A percentile compares a stretch with the other conserved stretches of the same genome.
phyloP scores from a whole-genome alignment of 2,888 invertebrate genomes.

The Lottia gigantea region DNA sequence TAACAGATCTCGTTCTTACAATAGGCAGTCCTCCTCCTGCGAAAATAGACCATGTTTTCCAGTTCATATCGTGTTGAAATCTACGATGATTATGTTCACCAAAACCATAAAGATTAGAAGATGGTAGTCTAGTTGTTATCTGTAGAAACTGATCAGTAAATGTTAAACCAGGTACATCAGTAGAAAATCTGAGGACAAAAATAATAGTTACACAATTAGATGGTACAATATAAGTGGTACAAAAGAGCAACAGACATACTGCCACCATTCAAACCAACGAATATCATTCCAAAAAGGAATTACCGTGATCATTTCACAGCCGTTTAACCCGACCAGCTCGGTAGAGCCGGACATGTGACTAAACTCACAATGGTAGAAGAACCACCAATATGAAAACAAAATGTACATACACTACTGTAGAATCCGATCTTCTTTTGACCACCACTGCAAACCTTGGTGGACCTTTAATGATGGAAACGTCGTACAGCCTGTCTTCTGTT shows the following conservation, averaged over 20 bases:
- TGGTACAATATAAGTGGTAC: too few relatives aligned
- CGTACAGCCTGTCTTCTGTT: slow-evolving; percentile 29
- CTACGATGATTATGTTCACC: slow-evolving; percentile 58
- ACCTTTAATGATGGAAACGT: slow-evolving; percentile 36
- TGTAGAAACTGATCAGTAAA: slow-evolving; percentile 56
- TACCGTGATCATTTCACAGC: too few relatives aligned
- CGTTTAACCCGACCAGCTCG: too few relatives aligned
- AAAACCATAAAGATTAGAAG: slow-evolving; percentile 54
- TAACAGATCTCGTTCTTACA: too few relatives aligned
- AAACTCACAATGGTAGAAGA: too few relatives aligned
- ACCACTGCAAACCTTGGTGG: slow-evolving; percentile 44
- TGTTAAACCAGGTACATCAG: slow-evolving; percentile 41
- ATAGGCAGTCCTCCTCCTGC: slow-evolving; percentile 36
- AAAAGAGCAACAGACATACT: too few relatives aligned
- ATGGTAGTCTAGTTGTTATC: slow-evolving; percentile 47
- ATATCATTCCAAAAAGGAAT: too few relatives aligned
- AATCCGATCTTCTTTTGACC: slow-evolving; percentile 39
- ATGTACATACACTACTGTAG: slow-evolving; percentile 25
- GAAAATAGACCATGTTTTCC: slow-evolving; percentile 58
- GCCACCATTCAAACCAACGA: too few relatives aligned
- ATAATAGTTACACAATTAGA: too few relatives aligned
- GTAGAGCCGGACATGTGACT: too few relatives aligned
- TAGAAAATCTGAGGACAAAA: slow-evolving; percentile 42
- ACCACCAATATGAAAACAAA: too few relatives aligned
- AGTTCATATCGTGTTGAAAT: slow-evolving; percentile 55